A percentile compares a stretch with the other conserved stretches of the same genome.
Conservation (phyloP, 1,140 invertebrate species). For the Achatina immaculata region DNA sequence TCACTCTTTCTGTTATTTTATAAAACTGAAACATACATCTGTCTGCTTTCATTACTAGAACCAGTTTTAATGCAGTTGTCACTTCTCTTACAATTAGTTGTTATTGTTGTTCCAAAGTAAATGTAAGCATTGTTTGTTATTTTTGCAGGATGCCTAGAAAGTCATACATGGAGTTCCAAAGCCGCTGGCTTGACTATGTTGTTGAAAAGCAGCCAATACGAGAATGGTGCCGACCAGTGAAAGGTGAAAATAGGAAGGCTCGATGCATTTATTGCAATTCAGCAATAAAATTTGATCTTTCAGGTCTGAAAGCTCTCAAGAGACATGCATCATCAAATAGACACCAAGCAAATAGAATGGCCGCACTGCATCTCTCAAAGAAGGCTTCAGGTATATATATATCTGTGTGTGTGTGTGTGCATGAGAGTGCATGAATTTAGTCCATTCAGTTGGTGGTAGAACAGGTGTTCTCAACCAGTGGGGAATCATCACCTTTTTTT, state of each 20-base stretch:
- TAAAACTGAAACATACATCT: neutral
- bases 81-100: neutral
- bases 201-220: neutral
- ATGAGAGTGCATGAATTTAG: neutral
- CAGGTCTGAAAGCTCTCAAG: neutral
- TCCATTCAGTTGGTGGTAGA: neutral
- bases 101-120: neutral
- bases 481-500: too few species aligned
- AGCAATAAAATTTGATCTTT: neutral
- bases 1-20: neutral
- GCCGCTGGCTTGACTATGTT: neutral
- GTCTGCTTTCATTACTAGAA: neutral
- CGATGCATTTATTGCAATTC: constrained; percentile 3
- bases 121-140: too few species aligned
- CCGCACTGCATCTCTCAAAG: neutral
- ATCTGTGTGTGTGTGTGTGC: neutral
- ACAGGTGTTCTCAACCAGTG: neutral
- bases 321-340: neutral
- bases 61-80: neutral
- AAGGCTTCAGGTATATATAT: neutral
- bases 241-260: neutral
- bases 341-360: neutral
- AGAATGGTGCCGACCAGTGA: neutral
- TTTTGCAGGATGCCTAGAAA: neutral
- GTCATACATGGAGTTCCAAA: neutral